phyloP scores from a whole-genome alignment of 2,113 vertebrate genomes.

The Daboia siamensis region DNA sequence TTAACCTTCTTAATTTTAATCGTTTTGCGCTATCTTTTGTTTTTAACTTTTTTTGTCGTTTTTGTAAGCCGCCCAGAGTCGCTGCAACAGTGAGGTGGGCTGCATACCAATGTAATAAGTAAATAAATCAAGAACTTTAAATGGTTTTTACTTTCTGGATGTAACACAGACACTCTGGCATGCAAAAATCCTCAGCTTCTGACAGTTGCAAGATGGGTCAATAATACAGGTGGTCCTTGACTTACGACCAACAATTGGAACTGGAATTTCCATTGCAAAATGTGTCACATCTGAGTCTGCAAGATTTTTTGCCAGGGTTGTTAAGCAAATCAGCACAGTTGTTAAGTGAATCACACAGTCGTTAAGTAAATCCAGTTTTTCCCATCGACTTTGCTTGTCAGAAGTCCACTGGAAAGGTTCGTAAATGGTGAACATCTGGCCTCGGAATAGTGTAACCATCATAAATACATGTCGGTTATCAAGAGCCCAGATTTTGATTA shows the following conservation, averaged over 20 bases:
- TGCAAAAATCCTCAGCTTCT: not conserved
- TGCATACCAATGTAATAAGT: not conserved
- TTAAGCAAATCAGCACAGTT: not conserved
- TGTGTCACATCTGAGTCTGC: not conserved
- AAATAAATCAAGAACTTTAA: not conserved
- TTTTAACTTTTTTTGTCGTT: not conserved
- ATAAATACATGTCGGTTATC: not conserved
- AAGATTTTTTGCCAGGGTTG: not conserved
- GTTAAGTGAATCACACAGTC: not conserved
- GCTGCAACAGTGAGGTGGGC: not conserved
- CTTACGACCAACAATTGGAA: not conserved
- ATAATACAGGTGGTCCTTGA: not conserved
- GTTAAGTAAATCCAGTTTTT: not conserved
- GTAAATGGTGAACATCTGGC: not conserved
- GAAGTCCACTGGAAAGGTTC: not conserved
- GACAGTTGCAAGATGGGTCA: not conserved
- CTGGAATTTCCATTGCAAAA: not conserved
- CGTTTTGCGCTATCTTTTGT: not conserved
- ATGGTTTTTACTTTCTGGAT: not conserved
- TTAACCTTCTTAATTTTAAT: not conserved
- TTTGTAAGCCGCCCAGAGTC: not conserved
- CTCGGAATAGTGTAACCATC: not conserved
- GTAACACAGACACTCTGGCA: not conserved
- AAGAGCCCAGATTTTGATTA: not conserved
- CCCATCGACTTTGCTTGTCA: not conserved